phyloP scores from a whole-genome alignment of 37 sponge, comb jelly and placozoan species.

The Amphimedon queenslandica region DNA sequence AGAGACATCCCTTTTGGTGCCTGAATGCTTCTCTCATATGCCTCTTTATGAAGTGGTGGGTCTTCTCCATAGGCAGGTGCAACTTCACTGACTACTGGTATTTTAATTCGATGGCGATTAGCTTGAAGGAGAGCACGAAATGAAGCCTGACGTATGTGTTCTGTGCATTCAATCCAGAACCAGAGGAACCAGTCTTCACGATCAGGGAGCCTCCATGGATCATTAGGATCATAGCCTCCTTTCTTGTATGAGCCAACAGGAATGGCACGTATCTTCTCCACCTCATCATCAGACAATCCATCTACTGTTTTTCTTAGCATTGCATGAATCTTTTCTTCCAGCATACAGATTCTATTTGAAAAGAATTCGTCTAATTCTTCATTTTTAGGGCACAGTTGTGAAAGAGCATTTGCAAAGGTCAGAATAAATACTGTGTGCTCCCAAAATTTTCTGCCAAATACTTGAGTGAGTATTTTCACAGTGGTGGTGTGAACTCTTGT shows the following conservation, averaged over 20 bases:
- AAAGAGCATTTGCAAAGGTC: not conserved
- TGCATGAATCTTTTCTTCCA: not conserved
- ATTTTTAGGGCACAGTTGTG: not conserved
- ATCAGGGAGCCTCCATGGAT: not conserved
- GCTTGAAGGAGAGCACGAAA: not conserved
- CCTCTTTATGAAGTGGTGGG: not conserved
- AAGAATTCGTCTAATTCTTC: not conserved
- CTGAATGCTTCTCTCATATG: not conserved
- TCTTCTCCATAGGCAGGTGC: not conserved
- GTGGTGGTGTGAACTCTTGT: not conserved
- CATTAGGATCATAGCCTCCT: not conserved
- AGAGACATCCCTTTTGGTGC: not conserved
- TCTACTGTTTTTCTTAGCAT: not conserved
- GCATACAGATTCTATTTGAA: not conserved
- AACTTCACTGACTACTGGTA: not conserved
- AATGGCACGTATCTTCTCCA: not conserved
- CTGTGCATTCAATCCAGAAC: constrained; percentile 2
- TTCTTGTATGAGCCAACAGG: constrained; percentile 4
- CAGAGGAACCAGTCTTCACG: constrained; percentile 2
- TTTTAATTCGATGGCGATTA: not conserved
- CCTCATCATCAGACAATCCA: not conserved
- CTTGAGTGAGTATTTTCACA: not conserved
- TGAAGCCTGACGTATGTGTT: not conserved
- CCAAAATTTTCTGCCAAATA: not conserved
- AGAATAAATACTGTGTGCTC: not conserved